Conservation (phyloP, 2,888 invertebrate genomes). For the Prosopocoilus inquinatus region DNA sequence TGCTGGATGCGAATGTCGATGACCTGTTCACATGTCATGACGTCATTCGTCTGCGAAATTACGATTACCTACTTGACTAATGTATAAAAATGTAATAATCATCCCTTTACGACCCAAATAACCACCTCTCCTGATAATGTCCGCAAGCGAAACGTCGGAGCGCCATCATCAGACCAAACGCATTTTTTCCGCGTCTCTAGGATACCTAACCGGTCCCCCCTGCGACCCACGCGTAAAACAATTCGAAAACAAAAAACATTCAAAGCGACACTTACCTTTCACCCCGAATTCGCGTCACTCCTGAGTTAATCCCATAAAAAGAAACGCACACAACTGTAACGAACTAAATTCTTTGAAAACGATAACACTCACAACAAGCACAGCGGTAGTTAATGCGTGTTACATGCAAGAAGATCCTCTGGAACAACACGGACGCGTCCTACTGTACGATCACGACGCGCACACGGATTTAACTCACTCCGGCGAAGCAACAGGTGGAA, state of each 20-base stretch:
- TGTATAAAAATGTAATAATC: no score
- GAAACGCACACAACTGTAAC: constrained; percentile 2
- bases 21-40: constrained; percentile 22
- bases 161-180: constrained; percentile 17
- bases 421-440: constrained; percentile 4
- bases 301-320: constrained; percentile 15
- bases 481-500: constrained; percentile 14
- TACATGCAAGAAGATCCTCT: constrained; percentile 8
- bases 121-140: not conserved
- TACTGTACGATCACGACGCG: not conserved
- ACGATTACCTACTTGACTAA: no score
- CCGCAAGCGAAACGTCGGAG: not conserved
- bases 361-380: constrained; percentile 7
- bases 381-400: constrained; percentile 4
- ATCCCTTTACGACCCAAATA: not conserved
- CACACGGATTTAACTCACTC: constrained; percentile 13
- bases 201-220: no score
- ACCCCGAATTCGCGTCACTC: constrained; percentile 12
- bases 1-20: constrained; percentile 24
- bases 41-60: constrained; percentile 7
- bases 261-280: constrained; percentile 12
- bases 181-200: not conserved
- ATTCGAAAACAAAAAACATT: not conserved
- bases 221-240: not conserved
- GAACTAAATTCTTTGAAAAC: not conserved